phyloP scores from a whole-genome alignment of 30 jellyfish, hydroid and myxozoan genomes.

The Aurelia sp. region DNA sequence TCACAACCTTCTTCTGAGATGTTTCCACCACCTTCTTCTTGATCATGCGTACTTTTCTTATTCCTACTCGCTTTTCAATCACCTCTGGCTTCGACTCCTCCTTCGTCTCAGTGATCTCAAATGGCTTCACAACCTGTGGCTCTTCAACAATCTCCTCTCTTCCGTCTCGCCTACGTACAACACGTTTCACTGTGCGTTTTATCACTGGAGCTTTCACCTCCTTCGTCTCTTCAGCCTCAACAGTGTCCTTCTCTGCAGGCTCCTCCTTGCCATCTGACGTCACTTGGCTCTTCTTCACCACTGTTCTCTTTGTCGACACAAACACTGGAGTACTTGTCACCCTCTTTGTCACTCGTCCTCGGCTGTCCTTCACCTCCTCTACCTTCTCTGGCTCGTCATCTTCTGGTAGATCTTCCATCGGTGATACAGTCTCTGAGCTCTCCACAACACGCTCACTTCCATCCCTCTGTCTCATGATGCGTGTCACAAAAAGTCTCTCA shows the following conservation, averaged over 20 bases:
- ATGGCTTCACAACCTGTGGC: slow-evolving; percentile 60
- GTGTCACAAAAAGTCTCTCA: slow-evolving; percentile 73
- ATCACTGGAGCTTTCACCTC: slow-evolving; percentile 47
- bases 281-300: slow-evolving; percentile 62
- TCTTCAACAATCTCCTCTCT: slow-evolving; percentile 58
- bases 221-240: slow-evolving; percentile 68
- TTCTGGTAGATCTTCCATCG: slow-evolving; percentile 63
- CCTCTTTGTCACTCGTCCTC: slow-evolving; percentile 59
- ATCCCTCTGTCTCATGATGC: slow-evolving; percentile 79
- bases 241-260: slow-evolving; percentile 71
- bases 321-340: slow-evolving; percentile 71
- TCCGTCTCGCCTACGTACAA: slow-evolving; percentile 77
- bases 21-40: slow-evolving; percentile 76
- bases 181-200: slow-evolving; percentile 46
- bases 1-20: slow-evolving; percentile 66
- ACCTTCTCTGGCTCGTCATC: slow-evolving; percentile 76
- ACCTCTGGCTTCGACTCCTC: slow-evolving; percentile 69
- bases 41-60: slow-evolving; percentile 47
- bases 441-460: slow-evolving; percentile 83
- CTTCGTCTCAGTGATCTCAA: slow-evolving; percentile 58
- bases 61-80: slow-evolving; percentile 51
- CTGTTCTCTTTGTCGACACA: slow-evolving; percentile 65
- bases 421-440: slow-evolving; percentile 80
- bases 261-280: slow-evolving; percentile 81
- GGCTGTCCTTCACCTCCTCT: slow-evolving; percentile 58